These are phyloP conservation scores for Pseudomyrmex cubaensis DNA, from an alignment of 1,140 invertebrate genomes.

Conservation along the genomic window DNA sequence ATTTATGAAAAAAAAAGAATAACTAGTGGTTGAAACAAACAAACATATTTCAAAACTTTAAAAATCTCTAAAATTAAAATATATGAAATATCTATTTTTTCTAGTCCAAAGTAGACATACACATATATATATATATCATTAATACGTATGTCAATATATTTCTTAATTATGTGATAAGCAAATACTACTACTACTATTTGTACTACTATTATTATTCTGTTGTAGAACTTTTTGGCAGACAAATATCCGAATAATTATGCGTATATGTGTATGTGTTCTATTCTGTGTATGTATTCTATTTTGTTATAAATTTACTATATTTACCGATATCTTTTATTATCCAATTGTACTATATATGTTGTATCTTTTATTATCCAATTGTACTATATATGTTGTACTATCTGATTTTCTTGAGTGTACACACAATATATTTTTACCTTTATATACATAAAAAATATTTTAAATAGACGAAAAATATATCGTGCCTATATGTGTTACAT, in stretches of 20 bases:
- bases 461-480: neutral
- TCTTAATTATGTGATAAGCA: constrained; percentile 7
- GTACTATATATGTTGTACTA: neutral
- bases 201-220: constrained; percentile 5
- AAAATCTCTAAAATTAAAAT: neutral
- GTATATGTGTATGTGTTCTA: neutral
- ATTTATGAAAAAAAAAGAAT: too few relatives aligned
- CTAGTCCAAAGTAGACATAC: constrained; percentile 6
- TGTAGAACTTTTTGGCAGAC: neutral
- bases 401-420: constrained; percentile 2
- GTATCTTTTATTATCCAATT: neutral
- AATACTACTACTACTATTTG: too few relatives aligned
- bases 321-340: too few relatives aligned
- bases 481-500: neutral
- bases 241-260: constrained; percentile 7
- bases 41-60: neutral
- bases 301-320: neutral
- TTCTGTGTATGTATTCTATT: neutral
- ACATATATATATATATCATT: constrained; percentile 4
- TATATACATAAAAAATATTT: too few relatives aligned
- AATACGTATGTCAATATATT: neutral
- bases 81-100: constrained; percentile 4
- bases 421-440: too few relatives aligned
- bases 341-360: neutral
- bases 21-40: too few relatives aligned